phyloP scores from a whole-genome alignment of 2,797 vertebrate species.

The Hydrophis major region DNA sequence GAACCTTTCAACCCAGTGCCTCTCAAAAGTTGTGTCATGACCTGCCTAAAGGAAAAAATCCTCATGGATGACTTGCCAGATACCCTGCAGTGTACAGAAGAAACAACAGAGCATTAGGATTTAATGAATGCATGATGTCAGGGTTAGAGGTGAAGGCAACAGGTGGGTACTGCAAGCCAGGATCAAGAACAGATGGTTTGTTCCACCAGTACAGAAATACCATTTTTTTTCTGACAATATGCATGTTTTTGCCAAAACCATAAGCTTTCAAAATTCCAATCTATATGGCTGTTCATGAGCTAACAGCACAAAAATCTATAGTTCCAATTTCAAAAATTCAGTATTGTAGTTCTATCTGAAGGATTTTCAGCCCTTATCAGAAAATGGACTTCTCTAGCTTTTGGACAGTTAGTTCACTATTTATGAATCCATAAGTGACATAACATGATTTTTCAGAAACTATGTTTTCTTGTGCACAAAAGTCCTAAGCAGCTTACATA shows the following conservation, averaged over 20 bases:
- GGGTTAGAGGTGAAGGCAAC: slow-evolving; percentile 5
- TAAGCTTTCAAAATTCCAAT: not conserved
- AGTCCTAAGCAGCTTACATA: not conserved
- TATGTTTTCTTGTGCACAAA: not conserved
- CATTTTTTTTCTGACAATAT: not conserved
- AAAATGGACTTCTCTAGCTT: not conserved
- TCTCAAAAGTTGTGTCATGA: not conserved
- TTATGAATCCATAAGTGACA: not conserved
- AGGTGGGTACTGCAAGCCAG: slow-evolving; percentile 21
- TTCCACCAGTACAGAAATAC: not conserved
- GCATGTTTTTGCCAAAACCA: not conserved
- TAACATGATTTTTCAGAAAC: not conserved
- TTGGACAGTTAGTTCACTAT: not conserved
- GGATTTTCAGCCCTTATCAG: not conserved
- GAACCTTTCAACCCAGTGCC: not conserved
- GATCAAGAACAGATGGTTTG: slow-evolving; percentile 14
- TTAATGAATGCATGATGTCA: slow-evolving; percentile 15
- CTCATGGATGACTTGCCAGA: not conserved
- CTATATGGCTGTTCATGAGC: not conserved
- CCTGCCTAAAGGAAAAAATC: not conserved
- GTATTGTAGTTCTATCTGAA: not conserved
- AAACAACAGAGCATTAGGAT: not conserved
- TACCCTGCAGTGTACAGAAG: not conserved
- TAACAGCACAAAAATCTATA: not conserved
- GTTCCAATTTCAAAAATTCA: not conserved